Base-by-base conservation (phyloP, 2,888 invertebrate species). In the Bedellia somnulentella region DNA sequence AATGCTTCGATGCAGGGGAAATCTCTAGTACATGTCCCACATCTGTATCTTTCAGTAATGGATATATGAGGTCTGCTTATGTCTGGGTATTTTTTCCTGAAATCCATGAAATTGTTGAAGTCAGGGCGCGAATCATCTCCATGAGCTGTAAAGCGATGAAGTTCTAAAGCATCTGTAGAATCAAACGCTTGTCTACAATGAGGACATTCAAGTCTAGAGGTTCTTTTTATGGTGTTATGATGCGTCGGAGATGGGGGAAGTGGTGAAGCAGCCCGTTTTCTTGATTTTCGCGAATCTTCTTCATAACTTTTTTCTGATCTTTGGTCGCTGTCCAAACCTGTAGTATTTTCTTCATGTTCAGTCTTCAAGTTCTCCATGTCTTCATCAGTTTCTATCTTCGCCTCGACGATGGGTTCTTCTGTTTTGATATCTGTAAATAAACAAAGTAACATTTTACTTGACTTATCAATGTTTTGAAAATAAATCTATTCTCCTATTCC, bases 81-180 rank as follows among this genome's bases (percentile, higher is more conserved):
- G 31, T 87, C 80, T 0, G 90, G 83, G 49, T 89, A 90, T 52
- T 91, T 91, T 41, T 82, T 81, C 0, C 89, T 85, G 50, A 89
- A 92, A 49, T 90, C 89, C n/a, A 87, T 80, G 50, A 86, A 87
- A 2, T 90, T 87, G 40, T 82, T 80, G 53, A 85, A 87, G 10
- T 86, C 85, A 2, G 81, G 61, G 25, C 85, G 79, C 1, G 78
- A 66, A 36, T 80, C 80, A 40, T 73, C 71, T 5, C 64, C 59
- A 42, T 87, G 87, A 1, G 73, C 79, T 41, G 81, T 80, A 46
- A 79, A 81, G 24, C 82, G 79, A 55, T 91, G 91, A 21, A 83
- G 71, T 43, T 85, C 85, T 36, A 88, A 78, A 4, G 83, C 80
- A 34, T 86, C 83, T 38, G 85, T 81, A 24, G 86, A 88, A 42